Percentiles rank a stretch among this genome's conserved stretches.
Evolutionary conservation across 2,113 vertebrate species (phyloP).

Genomic region (Polypterus senegalus): DNA sequence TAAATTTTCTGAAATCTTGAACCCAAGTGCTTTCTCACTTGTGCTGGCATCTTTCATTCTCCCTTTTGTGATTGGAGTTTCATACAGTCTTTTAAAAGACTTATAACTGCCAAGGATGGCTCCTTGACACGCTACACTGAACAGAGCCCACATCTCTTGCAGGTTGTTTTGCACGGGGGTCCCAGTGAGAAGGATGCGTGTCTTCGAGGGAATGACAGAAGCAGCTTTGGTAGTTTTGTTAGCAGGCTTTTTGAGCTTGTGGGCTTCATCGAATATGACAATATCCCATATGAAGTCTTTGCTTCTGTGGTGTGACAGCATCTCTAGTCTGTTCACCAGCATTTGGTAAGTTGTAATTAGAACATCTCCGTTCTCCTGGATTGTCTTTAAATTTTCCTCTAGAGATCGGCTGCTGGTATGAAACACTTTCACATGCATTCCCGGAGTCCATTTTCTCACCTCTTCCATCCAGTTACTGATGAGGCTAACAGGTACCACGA

Average conservation of each 20-base stretch:
- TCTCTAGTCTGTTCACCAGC: conserved; percentile 57
- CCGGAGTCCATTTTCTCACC: conserved; percentile 52
- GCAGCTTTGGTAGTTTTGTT: conserved; percentile 52
- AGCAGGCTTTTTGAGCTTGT: conserved; percentile 58
- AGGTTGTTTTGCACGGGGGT: conserved; percentile 68
- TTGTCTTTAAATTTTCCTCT: conserved; percentile 37
- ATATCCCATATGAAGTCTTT: conserved; percentile 58
- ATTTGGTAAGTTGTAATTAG: conserved; percentile 55
- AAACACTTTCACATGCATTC: conserved; percentile 51
- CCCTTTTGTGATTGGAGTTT: conserved; percentile 57
- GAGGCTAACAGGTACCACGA: conserved; percentile 58
- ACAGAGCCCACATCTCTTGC: conserved; percentile 59
- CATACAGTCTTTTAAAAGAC: conserved; percentile 61
- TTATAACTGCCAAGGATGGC: conserved; percentile 54
- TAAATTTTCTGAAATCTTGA: conserved; percentile 65
- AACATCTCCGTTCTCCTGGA: conserved; percentile 46
- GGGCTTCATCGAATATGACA: conserved; percentile 58
- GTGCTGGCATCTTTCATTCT: conserved; percentile 57
- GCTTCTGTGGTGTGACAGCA: conserved; percentile 36
- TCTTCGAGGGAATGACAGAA: conserved; percentile 34
- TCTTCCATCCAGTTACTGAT: conserved; percentile 52
- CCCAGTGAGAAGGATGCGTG: conserved; percentile 59
- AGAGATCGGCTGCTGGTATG: conserved; percentile 43
- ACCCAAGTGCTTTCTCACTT: conserved; percentile 55
- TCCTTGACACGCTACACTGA: conserved; percentile 62